These are phyloP conservation scores for Chironex yamaguchii DNA, from an alignment of 30 jellyfish, hydroid and myxozoan species.

Conservation along the genomic window DNA sequence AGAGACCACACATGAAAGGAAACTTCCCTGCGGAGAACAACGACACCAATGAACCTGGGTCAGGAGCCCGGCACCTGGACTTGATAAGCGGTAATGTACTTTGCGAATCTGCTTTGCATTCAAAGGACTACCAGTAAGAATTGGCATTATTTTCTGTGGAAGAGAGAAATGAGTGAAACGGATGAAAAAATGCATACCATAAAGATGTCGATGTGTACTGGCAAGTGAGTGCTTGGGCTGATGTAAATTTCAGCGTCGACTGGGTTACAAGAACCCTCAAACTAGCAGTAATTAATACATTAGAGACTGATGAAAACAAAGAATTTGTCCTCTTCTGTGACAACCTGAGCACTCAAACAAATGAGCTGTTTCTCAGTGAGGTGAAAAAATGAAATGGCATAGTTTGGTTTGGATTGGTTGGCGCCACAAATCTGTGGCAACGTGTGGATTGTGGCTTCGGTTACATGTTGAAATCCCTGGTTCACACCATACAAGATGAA, in stretches of 20 bases:
- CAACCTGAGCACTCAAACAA: constrained; percentile 45
- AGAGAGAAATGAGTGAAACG: constrained; percentile 14
- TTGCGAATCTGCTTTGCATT: constrained; percentile 47
- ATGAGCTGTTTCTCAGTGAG: constrained; percentile 4
- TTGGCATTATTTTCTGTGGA: constrained; percentile 41
- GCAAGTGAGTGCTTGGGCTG: constrained; percentile 75
- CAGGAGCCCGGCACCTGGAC: constrained; percentile 46
- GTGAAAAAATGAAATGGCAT: constrained; percentile 29
- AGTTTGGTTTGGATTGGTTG: constrained; percentile 56
- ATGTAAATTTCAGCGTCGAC: constrained; percentile 15
- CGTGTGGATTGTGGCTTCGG: constrained; percentile 70
- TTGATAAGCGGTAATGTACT: constrained; percentile 66
- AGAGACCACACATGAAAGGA: constrained; percentile 11
- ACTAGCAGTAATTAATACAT: constrained; percentile 9
- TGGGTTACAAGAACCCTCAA: constrained; percentile 41
- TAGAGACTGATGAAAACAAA: background rate
- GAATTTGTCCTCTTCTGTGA: constrained; percentile 41
- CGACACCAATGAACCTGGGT: constrained; percentile 28
- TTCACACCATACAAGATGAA: constrained; percentile 12
- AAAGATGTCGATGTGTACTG: constrained; percentile 69
- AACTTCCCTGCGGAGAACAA: background rate
- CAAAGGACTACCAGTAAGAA: constrained; percentile 22
- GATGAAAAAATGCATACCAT: constrained; percentile 63
- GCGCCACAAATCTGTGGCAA: constrained; percentile 77
- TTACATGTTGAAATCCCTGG: constrained; percentile 39